Percentiles rank a stretch among this genome's conserved stretches.
Evolutionary conservation across 2,888 invertebrate genomes (phyloP).

Genomic region (Cylindroiulus punctatus): DNA sequence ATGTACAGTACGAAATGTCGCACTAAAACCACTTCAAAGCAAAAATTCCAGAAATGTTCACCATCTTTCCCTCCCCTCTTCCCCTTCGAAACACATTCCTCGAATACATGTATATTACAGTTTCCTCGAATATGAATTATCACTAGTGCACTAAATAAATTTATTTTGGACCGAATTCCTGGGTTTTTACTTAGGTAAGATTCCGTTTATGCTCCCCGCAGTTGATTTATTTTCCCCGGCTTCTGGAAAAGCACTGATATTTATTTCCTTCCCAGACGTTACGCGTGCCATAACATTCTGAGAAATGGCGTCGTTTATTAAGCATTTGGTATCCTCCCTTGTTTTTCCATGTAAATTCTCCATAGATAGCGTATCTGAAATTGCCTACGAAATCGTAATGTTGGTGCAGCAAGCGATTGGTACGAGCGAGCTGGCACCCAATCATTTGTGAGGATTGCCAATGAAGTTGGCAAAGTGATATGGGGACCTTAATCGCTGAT

Average conservation of each 20-base stretch:
- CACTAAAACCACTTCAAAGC: no score
- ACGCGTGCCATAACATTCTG: slow-evolving; percentile 21
- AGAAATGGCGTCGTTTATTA: slow-evolving; percentile 44
- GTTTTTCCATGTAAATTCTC: slow-evolving; percentile 39
- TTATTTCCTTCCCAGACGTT: slow-evolving; percentile 8
- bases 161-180: background rate
- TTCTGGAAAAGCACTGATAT: background rate
- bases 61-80: no score
- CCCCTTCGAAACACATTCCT: no score
- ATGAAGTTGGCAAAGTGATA: slow-evolving; percentile 45
- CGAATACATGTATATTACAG: no score
- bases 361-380: slow-evolving; percentile 36
- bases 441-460: slow-evolving; percentile 14
- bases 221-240: background rate
- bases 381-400: slow-evolving; percentile 43
- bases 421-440: slow-evolving; percentile 39
- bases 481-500: slow-evolving; percentile 27
- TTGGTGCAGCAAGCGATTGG: slow-evolving; percentile 42
- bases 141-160: background rate
- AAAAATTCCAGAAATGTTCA: no score
- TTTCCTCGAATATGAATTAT: no score
- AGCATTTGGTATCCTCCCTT: slow-evolving; percentile 2
- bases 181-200: background rate
- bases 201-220: background rate
- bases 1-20: no score